Evolutionary conservation across 2,888 invertebrate genomes (phyloP).

Genomic region (Leucozona laternaria): DNA sequence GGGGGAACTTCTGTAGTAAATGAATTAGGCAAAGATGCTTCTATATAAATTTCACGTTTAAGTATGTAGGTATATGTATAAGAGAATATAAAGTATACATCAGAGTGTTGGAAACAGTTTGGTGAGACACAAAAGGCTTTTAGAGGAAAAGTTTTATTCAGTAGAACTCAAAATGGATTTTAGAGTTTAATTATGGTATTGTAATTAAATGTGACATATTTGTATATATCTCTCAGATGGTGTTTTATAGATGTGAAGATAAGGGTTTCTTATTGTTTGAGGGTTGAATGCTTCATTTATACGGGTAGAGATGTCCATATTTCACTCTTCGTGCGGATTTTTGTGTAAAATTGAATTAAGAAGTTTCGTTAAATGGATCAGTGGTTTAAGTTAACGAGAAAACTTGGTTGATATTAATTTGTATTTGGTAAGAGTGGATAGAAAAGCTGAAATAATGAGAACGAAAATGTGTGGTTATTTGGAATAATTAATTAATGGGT

Average conservation of each 20-base stretch:
- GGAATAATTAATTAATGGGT: background rate
- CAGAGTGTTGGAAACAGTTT: slow-evolving; percentile 13
- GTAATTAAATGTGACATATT: slow-evolving; percentile 45
- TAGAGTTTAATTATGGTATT: slow-evolving; percentile 29
- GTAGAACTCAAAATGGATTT: slow-evolving; percentile 2
- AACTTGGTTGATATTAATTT: background rate
- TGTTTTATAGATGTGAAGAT: background rate
- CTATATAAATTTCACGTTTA: background rate
- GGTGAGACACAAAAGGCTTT: slow-evolving; percentile 4
- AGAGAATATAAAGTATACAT: background rate
- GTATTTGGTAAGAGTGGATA: background rate
- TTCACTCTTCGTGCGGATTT: background rate
- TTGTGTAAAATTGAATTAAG: background rate
- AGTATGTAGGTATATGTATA: background rate
- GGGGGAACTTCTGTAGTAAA: background rate
- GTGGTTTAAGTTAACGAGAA: background rate
- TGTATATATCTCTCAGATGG: background rate
- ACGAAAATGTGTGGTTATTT: background rate
- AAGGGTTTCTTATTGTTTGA: background rate
- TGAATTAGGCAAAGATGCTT: slow-evolving; percentile 17
- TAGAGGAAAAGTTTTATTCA: slow-evolving; percentile 5
- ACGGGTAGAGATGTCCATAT: background rate
- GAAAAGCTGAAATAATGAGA: background rate
- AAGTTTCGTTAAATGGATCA: slow-evolving; percentile 1
- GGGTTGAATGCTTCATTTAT: background rate